Percentiles rank a stretch among this genome's conserved stretches.
These are phyloP conservation scores for Theristus sp. DNA, from an alignment of 2,888 invertebrate genomes.

Conservation along the genomic window DNA sequence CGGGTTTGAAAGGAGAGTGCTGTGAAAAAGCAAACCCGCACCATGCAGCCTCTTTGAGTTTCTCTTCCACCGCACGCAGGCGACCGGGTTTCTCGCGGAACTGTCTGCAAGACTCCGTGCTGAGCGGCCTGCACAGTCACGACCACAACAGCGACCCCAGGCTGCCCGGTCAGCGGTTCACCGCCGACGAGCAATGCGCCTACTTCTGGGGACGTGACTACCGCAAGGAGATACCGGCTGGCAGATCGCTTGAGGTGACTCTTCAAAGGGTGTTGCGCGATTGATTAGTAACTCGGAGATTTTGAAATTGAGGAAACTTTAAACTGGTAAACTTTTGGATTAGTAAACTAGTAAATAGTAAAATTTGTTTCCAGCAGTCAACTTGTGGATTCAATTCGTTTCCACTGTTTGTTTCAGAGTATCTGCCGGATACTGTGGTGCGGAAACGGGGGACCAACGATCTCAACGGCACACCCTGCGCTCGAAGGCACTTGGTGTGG, in stretches of 20 bases:
- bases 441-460: conserved; percentile 27
- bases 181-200: conserved; percentile 27
- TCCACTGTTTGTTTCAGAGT: conserved; percentile 18
- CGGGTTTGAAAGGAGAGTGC: too few species aligned
- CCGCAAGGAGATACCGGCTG: conserved; percentile 24
- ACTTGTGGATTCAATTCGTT: too few species aligned
- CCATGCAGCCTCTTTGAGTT: too few species aligned
- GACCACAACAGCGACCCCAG: conserved; percentile 21
- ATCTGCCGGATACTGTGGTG: conserved; percentile 28
- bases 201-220: conserved; percentile 29
- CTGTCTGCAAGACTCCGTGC: conserved; percentile 1
- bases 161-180: conserved; percentile 26
- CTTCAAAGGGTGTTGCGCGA: neutral
- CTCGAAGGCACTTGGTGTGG: conserved; percentile 28
- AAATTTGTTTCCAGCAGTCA: too few species aligned
- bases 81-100: neutral
- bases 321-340: too few species aligned
- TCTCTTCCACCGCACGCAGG: too few species aligned
- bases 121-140: conserved; percentile 14
- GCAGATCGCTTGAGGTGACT: conserved; percentile 5
- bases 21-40: too few species aligned
- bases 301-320: too few species aligned
- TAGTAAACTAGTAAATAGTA: too few species aligned
- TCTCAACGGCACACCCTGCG: conserved; percentile 28
- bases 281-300: neutral